Evolutionary conservation across 2,888 invertebrate genomes (phyloP).

Genomic region (Bugula neritina): DNA sequence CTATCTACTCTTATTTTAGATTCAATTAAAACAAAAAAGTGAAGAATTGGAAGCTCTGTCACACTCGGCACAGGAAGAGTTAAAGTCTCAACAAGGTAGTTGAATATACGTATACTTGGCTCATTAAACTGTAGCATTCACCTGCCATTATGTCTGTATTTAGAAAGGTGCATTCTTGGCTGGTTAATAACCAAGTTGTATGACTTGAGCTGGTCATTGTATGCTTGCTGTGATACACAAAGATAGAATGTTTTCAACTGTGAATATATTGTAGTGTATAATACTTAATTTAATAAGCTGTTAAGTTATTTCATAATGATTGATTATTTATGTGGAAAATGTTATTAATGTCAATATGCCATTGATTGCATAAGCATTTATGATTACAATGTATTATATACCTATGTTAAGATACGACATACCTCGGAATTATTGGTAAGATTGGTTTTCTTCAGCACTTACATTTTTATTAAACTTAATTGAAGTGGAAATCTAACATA

Average conservation of each 20-base stretch:
- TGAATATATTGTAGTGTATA: no score
- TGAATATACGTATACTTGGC: background rate
- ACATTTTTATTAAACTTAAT: background rate
- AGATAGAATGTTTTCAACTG: no score
- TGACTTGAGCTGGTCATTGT: no score
- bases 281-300: no score
- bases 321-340: background rate
- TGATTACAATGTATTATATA: background rate
- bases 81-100: background rate
- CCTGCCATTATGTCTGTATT: no score
- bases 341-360: background rate
- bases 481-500: background rate
- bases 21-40: background rate
- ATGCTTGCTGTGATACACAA: no score
- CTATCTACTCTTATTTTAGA: background rate
- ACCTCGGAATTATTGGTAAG: conserved; percentile 25
- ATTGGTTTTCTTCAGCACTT: background rate
- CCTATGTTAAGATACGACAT: conserved; percentile 6
- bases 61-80: background rate
- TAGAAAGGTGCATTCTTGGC: no score
- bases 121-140: no score
- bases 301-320: background rate
- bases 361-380: background rate
- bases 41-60: background rate
- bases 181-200: no score